Evolutionary conservation across 1,140 invertebrate species (phyloP).

Genomic region (Notospermus geniculatus): DNA sequence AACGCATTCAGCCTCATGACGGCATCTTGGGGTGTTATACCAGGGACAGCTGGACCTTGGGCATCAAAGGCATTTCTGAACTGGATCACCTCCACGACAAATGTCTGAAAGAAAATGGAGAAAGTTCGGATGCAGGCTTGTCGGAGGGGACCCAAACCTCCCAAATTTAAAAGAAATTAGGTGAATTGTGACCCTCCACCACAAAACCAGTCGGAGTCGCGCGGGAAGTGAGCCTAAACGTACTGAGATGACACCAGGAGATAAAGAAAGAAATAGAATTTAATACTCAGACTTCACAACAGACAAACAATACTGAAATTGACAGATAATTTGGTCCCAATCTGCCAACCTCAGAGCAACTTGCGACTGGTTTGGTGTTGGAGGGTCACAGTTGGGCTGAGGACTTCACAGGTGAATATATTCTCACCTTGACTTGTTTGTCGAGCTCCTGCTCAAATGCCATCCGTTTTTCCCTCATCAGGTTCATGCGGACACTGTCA

Average conservation of each 20-base stretch:
- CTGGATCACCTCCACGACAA: slow-evolving; percentile 57
- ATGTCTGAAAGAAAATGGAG: slow-evolving; percentile 39
- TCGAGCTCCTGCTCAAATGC: slow-evolving; percentile 56
- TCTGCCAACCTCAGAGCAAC: no score
- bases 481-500: slow-evolving; percentile 44
- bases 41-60: slow-evolving; percentile 53
- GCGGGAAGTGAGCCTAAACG: no score
- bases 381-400: not conserved
- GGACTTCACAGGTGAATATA: not conserved
- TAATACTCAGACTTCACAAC: no score
- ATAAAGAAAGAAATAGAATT: no score
- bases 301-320: no score
- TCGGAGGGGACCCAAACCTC: no score
- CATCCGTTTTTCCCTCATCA: slow-evolving; percentile 52
- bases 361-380: not conserved
- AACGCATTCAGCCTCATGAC: slow-evolving; percentile 51
- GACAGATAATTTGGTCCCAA: no score
- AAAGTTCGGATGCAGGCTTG: no score
- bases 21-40: slow-evolving; percentile 51
- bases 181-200: no score
- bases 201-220: no score
- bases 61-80: slow-evolving; percentile 57
- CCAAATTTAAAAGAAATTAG: no score
- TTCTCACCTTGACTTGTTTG: slow-evolving; percentile 54
- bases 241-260: no score